Percentiles rank a stretch among this genome's conserved stretches.
phyloP scores from a whole-genome alignment of 2,888 invertebrate species.

The Allophyes oxyacanthae region DNA sequence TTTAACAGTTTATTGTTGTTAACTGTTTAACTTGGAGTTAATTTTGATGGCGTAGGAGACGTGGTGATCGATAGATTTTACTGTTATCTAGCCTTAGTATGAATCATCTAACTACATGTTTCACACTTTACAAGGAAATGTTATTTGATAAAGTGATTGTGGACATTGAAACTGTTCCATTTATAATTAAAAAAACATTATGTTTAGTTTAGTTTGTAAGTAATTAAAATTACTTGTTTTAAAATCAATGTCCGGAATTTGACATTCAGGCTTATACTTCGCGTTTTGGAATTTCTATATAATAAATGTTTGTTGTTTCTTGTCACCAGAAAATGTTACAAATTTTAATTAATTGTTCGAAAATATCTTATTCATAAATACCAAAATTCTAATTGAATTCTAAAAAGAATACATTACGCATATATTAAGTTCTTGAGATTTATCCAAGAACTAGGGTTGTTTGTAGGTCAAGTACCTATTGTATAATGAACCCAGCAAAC shows the following conservation, averaged over 20 bases:
- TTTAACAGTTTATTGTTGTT: conserved; percentile 85
- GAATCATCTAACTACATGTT: background rate
- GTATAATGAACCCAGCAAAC: background rate
- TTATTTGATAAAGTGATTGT: background rate
- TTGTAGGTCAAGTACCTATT: background rate
- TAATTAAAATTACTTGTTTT: conserved; percentile 13
- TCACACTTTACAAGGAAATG: background rate
- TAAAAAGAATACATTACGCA: background rate
- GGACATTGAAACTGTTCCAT: too few species aligned
- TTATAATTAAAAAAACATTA: too few species aligned
- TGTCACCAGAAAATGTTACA: background rate
- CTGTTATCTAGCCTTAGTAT: background rate
- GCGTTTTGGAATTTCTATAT: conserved; percentile 5
- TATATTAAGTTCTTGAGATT: background rate
- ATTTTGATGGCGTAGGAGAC: conserved; percentile 31
- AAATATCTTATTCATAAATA: conserved; percentile 12
- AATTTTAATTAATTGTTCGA: background rate
- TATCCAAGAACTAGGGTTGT: background rate
- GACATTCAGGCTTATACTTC: background rate
- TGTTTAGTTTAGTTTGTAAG: conserved; percentile 1
- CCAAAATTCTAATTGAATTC: background rate
- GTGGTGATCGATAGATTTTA: conserved; percentile 27
- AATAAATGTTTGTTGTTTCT: background rate
- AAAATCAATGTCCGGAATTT: conserved; percentile 11
- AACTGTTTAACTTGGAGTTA: conserved; percentile 68